Percentiles rank a stretch among this genome's conserved stretches.
Conservation (phyloP, 1,140 invertebrate genomes). For the Drosophila parvula region DNA sequence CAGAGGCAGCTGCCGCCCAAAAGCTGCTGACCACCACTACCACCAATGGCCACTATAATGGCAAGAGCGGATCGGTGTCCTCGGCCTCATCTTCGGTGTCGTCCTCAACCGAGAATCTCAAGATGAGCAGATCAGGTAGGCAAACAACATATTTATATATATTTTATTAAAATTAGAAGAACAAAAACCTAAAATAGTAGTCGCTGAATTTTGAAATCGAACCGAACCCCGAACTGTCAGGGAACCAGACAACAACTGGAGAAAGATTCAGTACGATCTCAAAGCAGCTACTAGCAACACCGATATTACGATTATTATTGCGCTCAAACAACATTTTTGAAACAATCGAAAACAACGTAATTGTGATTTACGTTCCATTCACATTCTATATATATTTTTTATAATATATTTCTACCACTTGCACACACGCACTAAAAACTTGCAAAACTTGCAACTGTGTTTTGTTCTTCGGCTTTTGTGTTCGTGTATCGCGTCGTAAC, state of each 20-base stretch:
- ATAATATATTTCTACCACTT: slow-evolving; percentile 32
- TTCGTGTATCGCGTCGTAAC: slow-evolving; percentile 4
- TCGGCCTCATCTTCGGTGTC: slow-evolving; percentile 81
- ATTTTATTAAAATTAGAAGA: too few species aligned
- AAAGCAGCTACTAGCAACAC: slow-evolving; percentile 21
- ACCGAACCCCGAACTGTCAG: slow-evolving; percentile 16
- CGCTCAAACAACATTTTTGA: slow-evolving; percentile 15
- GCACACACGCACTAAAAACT: slow-evolving; percentile 30
- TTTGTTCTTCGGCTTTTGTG: slow-evolving; percentile 1
- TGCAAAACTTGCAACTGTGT: background rate
- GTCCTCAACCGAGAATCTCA: slow-evolving; percentile 80
- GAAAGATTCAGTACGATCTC: slow-evolving; percentile 26
- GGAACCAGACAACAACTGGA: background rate
- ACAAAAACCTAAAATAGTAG: slow-evolving; percentile 29
- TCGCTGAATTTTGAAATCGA: slow-evolving; percentile 29
- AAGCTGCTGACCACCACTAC: slow-evolving; percentile 61
- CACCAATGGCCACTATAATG: slow-evolving; percentile 75
- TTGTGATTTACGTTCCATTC: slow-evolving; percentile 16
- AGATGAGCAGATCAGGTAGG: slow-evolving; percentile 82
- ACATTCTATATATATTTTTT: slow-evolving; percentile 16
- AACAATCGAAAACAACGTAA: slow-evolving; percentile 13
- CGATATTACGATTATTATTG: slow-evolving; percentile 1
- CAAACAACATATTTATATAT: background rate
- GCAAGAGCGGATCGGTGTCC: slow-evolving; percentile 78
- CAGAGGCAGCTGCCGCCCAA: slow-evolving; percentile 65